Evolutionary conservation across 1,140 invertebrate genomes (phyloP).

Genomic region (Elysia chlorotica): DNA sequence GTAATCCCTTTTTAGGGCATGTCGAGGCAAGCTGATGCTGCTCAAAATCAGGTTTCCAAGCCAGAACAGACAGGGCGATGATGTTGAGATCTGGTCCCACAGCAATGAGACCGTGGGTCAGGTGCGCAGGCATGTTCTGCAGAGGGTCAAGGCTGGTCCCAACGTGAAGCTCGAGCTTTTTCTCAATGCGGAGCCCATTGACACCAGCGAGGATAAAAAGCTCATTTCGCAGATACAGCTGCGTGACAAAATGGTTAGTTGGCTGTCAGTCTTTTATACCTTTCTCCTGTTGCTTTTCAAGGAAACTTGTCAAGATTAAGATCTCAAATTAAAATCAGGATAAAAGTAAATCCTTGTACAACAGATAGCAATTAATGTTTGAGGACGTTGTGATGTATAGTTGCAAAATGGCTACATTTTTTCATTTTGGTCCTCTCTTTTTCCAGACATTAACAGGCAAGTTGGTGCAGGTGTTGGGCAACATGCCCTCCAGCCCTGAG

Average conservation of each 20-base stretch:
- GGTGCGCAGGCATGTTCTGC: conserved; percentile 77
- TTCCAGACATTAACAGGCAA: conserved; percentile 82
- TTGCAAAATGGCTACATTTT: too few relatives aligned
- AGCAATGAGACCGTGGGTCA: conserved; percentile 90
- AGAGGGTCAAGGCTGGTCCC: conserved; percentile 61
- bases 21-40: conserved; percentile 86
- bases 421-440: too few relatives aligned
- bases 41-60: conserved; percentile 88
- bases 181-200: conserved; percentile 86
- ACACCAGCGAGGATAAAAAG: conserved; percentile 86
- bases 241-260: conserved; percentile 86
- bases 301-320: too few relatives aligned
- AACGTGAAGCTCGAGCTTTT: conserved; percentile 84
- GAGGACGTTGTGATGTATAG: too few relatives aligned
- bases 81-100: conserved; percentile 91
- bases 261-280: not conserved
- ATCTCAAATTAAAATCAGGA: too few relatives aligned
- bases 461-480: conserved; percentile 77
- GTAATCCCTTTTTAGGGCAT: conserved; percentile 77
- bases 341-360: too few relatives aligned
- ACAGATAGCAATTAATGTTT: too few relatives aligned
- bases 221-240: conserved; percentile 85
- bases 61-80: conserved; percentile 87
- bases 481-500: conserved; percentile 85
- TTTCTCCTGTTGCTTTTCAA: not conserved